Evolutionary conservation across 2,113 vertebrate genomes (phyloP), one percentile per base, ranked within the genome.

Genomic region (Anthoscopus minutus): DNA sequence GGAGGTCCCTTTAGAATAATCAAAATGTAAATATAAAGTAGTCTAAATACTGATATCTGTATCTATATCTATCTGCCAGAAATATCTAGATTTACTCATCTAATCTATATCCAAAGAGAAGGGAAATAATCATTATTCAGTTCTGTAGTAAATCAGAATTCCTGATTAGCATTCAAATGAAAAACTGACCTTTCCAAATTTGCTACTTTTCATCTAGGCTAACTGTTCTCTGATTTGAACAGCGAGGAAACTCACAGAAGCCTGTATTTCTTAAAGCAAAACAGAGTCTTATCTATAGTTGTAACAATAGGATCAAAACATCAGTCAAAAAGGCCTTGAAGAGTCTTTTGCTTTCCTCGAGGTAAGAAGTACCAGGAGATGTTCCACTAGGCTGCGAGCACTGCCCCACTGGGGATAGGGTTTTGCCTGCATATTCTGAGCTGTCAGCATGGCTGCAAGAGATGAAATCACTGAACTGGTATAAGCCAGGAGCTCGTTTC

Each of bases 371-470:
- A 45, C 19, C 71, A 61, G 38, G 45, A 78, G 58, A 73, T 48
- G 72, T 27, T n/a, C 35, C 50, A 54, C 35, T 3, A 44, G 57
- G 48, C 51, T 64, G 19, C 53, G 19, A 67, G 18, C 50, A 6
- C 13, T 42, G 51, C 56, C 31, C 0, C 0, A 2, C 4, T 15
- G 2, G 28, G n/a, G 21, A 79, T 15, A 33, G 14, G 14, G 13
- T 7, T n/a, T 20, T 80, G 25, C 53, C 33, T 4, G 3, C 50
- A 44, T 28, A 54, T 57, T 23, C 24, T 53, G 62, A 86, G 42
- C 60, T 65, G 33, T 60, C 25, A 45, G 38, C 4, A 0, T 21
- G 37, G 30, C 53, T 81, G 10, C 19, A 51, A 71, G n/a, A 51
- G 66, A 22, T 62, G 18, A 66, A 82, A 64, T 38, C 42, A 33